Percentiles rank a stretch among this genome's conserved stretches.
Conservation (phyloP, 2,888 invertebrate genomes). For the Drosophila eohydei region DNA sequence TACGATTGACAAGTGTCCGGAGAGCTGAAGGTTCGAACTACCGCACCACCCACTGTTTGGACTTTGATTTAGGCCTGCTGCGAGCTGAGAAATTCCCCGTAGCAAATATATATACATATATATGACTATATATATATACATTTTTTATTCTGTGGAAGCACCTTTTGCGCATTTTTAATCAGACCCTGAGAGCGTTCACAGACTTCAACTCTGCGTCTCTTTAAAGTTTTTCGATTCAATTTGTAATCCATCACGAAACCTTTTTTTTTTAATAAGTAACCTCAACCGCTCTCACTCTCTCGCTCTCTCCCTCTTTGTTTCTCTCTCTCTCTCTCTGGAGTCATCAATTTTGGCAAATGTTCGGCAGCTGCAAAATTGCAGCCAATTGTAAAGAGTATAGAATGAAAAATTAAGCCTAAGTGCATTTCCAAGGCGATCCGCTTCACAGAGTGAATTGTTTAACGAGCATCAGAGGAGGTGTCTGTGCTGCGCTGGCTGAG, state of each 20-base stretch:
- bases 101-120: background rate
- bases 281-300: conserved; percentile 30
- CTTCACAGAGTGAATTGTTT: conserved; percentile 56
- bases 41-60: conserved; percentile 67
- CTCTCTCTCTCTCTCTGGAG: conserved; percentile 34
- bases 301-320: conserved; percentile 17
- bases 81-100: conserved; percentile 28
- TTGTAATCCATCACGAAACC: conserved; percentile 76
- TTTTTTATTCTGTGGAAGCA: conserved; percentile 16
- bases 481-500: conserved; percentile 9
- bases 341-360: conserved; percentile 71
- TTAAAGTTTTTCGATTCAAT: conserved; percentile 47
- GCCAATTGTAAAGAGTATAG: conserved; percentile 72
- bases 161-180: conserved; percentile 70
- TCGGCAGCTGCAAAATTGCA: conserved; percentile 69
- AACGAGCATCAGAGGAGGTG: conserved; percentile 56
- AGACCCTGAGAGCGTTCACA: conserved; percentile 51
- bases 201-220: conserved; percentile 32
- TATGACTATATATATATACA: background rate
- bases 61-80: conserved; percentile 69
- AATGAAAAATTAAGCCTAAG: conserved; percentile 73
- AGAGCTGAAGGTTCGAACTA: conserved; percentile 15
- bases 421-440: conserved; percentile 78
- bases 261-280: conserved; percentile 27
- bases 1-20: conserved; percentile 34